phyloP scores from a whole-genome alignment of 2,113 vertebrate genomes.

The Neoarius graeffei region DNA sequence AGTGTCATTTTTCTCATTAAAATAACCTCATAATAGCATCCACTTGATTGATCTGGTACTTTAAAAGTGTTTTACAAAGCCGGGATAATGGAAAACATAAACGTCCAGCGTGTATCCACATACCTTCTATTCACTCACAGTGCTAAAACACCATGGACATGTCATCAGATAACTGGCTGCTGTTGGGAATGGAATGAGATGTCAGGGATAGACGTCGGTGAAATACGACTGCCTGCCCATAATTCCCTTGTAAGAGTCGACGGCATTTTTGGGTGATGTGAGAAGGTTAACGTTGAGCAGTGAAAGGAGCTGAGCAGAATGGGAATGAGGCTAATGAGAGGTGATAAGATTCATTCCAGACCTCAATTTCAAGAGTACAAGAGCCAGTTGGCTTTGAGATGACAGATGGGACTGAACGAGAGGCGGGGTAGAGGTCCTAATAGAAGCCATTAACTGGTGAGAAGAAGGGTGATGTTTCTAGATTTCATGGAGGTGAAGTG shows the following conservation, averaged over 20 bases:
- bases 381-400: slow-evolving; percentile 57
- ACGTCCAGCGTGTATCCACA: slow-evolving; percentile 36
- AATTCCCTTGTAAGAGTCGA: slow-evolving; percentile 60
- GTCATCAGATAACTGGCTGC: slow-evolving; percentile 52
- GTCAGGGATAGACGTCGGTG: slow-evolving; percentile 61
- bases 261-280: slow-evolving; percentile 57
- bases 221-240: slow-evolving; percentile 57
- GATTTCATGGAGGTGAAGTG: slow-evolving; percentile 50
- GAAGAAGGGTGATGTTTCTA: slow-evolving; percentile 50
- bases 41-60: slow-evolving; percentile 43
- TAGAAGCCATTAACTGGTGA: slow-evolving; percentile 64
- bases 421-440: slow-evolving; percentile 58
- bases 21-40: slow-evolving; percentile 41
- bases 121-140: slow-evolving; percentile 49
- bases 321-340: slow-evolving; percentile 73
- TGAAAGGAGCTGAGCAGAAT: slow-evolving; percentile 64
- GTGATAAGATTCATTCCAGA: slow-evolving; percentile 71
- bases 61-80: slow-evolving; percentile 37
- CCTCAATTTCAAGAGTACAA: slow-evolving; percentile 74
- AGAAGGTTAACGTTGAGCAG: slow-evolving; percentile 70
- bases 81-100: slow-evolving; percentile 54
- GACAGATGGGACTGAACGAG: slow-evolving; percentile 53
- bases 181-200: slow-evolving; percentile 61
- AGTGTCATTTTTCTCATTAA: slow-evolving; percentile 49
- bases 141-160: slow-evolving; percentile 39